Base-by-base conservation (phyloP, 2,797 vertebrate genomes). In the Sarcoramphus papa region DNA sequence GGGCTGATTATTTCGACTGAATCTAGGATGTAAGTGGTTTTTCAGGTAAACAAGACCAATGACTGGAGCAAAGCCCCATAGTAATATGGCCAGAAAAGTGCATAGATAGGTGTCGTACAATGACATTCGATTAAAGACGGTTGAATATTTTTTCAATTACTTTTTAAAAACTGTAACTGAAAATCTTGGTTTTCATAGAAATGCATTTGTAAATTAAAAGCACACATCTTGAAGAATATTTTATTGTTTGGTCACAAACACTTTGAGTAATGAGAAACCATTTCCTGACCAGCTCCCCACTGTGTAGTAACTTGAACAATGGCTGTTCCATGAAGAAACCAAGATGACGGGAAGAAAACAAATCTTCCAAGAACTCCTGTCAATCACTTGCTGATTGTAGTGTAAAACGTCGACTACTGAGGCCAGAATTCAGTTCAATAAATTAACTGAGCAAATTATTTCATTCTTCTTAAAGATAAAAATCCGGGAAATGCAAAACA, bases 191-290 rank as follows among this genome's bases (percentile, higher is more conserved):
- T 87, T 86, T 53, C 57, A 19, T 14, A 33, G 87, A 67, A 86
- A 77, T 20, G 53, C 40, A 16, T 59, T 54, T 67, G 70, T 70
- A 91, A 95, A 94, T 91, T 85, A 87, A 84, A 96, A 95, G 62
- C 87, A 92, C n/a, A 27, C 62, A 24, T 54, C 51, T 69, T 28
- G 11, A 76, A 92, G 90, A 87, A 54, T 40, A 30, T 94, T 57
- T 69, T 53, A 84, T 82, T 90, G 40, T 69, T 84, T 76, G 67
- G 70, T 50, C 78, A 31, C 59, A 65, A 93, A 78, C 43, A 40
- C 51, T 89, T 33, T 33, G 59, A 87, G 41, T 56, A 53, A 88
- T 9, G 70, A 94, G 74, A 67, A 87, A 33, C 54, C 75, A 53
- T 48, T 76, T 79, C 91, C 84, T 87, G 74, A 79, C 59, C 65